Conservation (phyloP, 2,888 invertebrate species). For the Athripsodes cinereus region DNA sequence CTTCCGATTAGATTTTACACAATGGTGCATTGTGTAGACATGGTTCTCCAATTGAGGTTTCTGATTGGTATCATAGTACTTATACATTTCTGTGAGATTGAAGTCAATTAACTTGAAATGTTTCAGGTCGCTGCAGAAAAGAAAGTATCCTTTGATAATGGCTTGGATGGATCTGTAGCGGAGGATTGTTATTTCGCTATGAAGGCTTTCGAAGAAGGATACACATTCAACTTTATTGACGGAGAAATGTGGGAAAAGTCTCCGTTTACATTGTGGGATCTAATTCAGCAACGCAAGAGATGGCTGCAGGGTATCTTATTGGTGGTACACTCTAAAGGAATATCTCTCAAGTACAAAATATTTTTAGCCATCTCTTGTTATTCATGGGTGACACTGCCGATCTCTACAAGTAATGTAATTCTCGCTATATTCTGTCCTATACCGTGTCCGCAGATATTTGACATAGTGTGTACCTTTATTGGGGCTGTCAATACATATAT, state of each 20-base stretch:
- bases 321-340: slow-evolving; percentile 80
- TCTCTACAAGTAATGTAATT: slow-evolving; percentile 84
- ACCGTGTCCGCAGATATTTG: slow-evolving; percentile 75
- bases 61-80: too few species aligned
- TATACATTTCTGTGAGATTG: slow-evolving; percentile 6
- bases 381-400: slow-evolving; percentile 92
- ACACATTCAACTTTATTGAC: slow-evolving; percentile 90
- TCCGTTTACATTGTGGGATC: slow-evolving; percentile 91
- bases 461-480: slow-evolving; percentile 84
- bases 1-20: too few species aligned
- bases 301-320: slow-evolving; percentile 92
- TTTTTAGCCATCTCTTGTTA: slow-evolving; percentile 85
- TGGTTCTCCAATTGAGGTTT: too few species aligned
- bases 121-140: slow-evolving; percentile 82
- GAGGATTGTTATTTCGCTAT: slow-evolving; percentile 97
- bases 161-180: slow-evolving; percentile 93
- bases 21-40: too few species aligned
- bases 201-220: slow-evolving; percentile 87
- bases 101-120: too few species aligned
- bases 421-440: slow-evolving; percentile 83
- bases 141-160: slow-evolving; percentile 91
- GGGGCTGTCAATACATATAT: slow-evolving; percentile 94
- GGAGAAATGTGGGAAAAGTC: slow-evolving; percentile 99
- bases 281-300: slow-evolving; percentile 91
- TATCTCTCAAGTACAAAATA: slow-evolving; percentile 73